phyloP scores from a whole-genome alignment of 2,888 invertebrate genomes.

The Notodonta dromedarius region DNA sequence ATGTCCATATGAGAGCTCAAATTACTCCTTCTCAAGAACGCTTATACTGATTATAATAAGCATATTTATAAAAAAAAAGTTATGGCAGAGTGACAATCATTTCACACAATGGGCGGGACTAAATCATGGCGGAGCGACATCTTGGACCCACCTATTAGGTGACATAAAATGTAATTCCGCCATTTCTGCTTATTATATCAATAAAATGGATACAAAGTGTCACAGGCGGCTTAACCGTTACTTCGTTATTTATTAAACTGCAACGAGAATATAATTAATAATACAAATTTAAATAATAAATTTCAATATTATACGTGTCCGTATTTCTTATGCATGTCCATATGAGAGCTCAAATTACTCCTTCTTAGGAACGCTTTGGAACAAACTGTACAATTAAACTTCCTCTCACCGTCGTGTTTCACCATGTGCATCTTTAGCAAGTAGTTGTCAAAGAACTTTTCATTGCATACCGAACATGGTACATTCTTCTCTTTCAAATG shows the following conservation, averaged over 20 bases:
- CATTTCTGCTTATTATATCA: too few relatives aligned
- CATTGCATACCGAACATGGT: slow-evolving; percentile 68
- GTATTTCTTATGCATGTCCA: slow-evolving; percentile 78
- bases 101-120: too few relatives aligned
- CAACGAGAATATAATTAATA: too few relatives aligned
- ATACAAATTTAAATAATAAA: background rate
- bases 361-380: slow-evolving; percentile 83
- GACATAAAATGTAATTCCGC: too few relatives aligned
- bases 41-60: too few relatives aligned
- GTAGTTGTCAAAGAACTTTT: slow-evolving; percentile 74
- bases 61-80: slow-evolving; percentile 8
- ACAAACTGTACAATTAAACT: slow-evolving; percentile 83
- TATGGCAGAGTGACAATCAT: too few relatives aligned
- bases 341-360: slow-evolving; percentile 85
- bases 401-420: slow-evolving; percentile 81
- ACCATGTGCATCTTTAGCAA: slow-evolving; percentile 76
- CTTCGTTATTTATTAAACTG: too few relatives aligned
- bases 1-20: slow-evolving; percentile 83
- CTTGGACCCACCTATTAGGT: too few relatives aligned
- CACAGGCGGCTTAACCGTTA: too few relatives aligned
- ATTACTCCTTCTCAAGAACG: slow-evolving; percentile 84
- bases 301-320: slow-evolving; percentile 54
- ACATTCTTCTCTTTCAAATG: slow-evolving; percentile 78
- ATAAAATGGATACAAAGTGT: too few relatives aligned
- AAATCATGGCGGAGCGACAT: too few relatives aligned